phyloP scores from a whole-genome alignment of 1,140 invertebrate species.

The Rhizoglyphus robini region DNA sequence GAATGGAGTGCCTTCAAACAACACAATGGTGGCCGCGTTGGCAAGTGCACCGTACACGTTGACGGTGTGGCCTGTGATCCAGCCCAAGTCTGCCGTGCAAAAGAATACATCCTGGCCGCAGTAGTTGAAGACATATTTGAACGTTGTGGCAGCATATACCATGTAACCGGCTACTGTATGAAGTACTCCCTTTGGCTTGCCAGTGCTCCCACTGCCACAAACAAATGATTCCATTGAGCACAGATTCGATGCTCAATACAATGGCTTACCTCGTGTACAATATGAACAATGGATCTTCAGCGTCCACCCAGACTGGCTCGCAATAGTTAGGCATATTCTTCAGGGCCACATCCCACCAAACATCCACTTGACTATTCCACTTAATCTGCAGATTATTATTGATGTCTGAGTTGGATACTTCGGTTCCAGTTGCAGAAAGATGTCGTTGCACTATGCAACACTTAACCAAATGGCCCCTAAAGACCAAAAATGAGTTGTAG shows the following conservation, averaged over 20 bases:
- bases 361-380: constrained; percentile 47
- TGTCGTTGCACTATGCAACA: constrained; percentile 18
- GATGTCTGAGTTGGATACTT: constrained; percentile 1
- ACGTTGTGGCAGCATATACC: constrained; percentile 72
- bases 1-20: constrained; percentile 95
- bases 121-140: constrained; percentile 91
- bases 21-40: constrained; percentile 62
- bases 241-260: neutral
- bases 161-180: constrained; percentile 89
- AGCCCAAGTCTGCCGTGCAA: constrained; percentile 98
- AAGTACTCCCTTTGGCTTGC: constrained; percentile 90
- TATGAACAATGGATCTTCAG: constrained; percentile 92
- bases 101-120: constrained; percentile 79
- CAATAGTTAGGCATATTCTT: constrained; percentile 55
- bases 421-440: neutral
- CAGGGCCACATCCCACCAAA: constrained; percentile 84
- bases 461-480: constrained; percentile 7
- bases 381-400: constrained; percentile 16
- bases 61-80: constrained; percentile 96
- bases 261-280: constrained; percentile 67
- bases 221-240: neutral
- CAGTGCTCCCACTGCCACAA: constrained; percentile 69
- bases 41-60: constrained; percentile 85
- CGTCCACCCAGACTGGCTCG: constrained; percentile 80
- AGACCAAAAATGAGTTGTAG: neutral